Percentiles rank a stretch among this genome's conserved stretches.
Evolutionary conservation across 2,797 vertebrate genomes (phyloP).

Genomic region (Sebastes hopkinsi): DNA sequence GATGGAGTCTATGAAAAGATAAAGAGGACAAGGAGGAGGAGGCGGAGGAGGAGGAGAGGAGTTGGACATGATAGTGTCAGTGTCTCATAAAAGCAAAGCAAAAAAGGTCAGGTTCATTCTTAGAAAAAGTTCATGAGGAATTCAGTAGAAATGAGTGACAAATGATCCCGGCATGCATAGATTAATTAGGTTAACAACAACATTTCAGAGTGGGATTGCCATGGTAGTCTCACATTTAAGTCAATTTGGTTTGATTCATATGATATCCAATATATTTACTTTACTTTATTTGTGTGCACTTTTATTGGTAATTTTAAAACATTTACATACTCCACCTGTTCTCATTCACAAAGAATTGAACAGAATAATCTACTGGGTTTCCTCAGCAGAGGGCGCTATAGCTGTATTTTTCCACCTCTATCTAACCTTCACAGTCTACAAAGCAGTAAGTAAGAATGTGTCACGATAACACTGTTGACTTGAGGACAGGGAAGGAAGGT

Average conservation of each 20-base stretch:
- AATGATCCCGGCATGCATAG: background rate
- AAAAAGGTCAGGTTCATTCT: background rate
- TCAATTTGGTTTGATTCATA: background rate
- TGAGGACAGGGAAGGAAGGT: background rate
- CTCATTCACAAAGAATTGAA: background rate
- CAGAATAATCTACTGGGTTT: background rate
- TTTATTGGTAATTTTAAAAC: background rate
- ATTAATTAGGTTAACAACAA: slow-evolving; percentile 7
- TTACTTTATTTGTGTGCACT: background rate
- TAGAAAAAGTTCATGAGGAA: background rate
- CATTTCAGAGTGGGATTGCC: background rate
- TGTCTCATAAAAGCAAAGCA: background rate
- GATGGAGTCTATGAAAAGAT: slow-evolving; percentile 80
- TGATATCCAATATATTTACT: background rate
- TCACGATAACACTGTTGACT: slow-evolving; percentile 4
- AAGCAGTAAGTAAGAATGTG: slow-evolving; percentile 5
- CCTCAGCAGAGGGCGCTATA: slow-evolving; percentile 68
- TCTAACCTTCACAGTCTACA: slow-evolving; percentile 3
- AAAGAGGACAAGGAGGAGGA: background rate
- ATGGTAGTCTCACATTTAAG: background rate
- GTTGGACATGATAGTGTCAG: background rate
- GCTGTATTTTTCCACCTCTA: slow-evolving; percentile 1
- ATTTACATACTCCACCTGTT: background rate
- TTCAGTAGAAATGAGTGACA: background rate
- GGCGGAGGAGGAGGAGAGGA: background rate